phyloP scores from a whole-genome alignment of 2,888 invertebrate species.

The Agrochola lychnidis region DNA sequence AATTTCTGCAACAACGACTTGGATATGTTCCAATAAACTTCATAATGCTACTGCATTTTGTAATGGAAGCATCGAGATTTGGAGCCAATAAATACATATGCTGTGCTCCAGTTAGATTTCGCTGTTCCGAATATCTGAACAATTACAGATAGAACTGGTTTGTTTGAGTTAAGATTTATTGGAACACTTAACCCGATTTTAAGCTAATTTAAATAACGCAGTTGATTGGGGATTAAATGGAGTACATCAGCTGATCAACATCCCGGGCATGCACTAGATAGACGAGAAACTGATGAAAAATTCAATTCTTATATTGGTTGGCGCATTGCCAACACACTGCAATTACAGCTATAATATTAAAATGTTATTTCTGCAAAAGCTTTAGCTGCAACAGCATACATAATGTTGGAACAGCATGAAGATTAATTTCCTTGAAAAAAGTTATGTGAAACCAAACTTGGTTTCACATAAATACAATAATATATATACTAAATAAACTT shows the following conservation, averaged over 20 bases:
- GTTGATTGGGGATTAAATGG: constrained; percentile 32
- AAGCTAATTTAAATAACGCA: constrained; percentile 53
- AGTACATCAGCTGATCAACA: constrained; percentile 32
- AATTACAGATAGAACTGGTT: constrained; percentile 57
- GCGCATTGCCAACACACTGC: constrained; percentile 42
- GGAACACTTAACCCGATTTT: constrained; percentile 55
- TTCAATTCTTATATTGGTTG: constrained; percentile 44
- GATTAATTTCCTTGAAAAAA: constrained; percentile 13
- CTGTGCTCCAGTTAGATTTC: constrained; percentile 66
- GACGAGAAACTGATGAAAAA: constrained; percentile 36
- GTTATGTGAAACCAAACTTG: constrained; percentile 4
- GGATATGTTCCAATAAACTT: constrained; percentile 74
- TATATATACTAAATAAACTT: constrained; percentile 15
- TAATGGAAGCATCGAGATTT: constrained; percentile 72
- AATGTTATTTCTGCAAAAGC: constrained; percentile 19
- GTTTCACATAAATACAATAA: no score
- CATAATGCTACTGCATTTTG: constrained; percentile 67
- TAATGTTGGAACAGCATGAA: background rate
- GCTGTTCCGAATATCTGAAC: constrained; percentile 55
- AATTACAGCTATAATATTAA: constrained; percentile 39
- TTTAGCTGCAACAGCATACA: background rate
- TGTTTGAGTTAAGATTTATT: constrained; percentile 57
- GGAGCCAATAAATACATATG: constrained; percentile 70
- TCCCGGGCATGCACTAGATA: constrained; percentile 14
- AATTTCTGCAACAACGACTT: constrained; percentile 55